phyloP scores from a whole-genome alignment of 2,888 invertebrate species.

The Tetragnatha montana region DNA sequence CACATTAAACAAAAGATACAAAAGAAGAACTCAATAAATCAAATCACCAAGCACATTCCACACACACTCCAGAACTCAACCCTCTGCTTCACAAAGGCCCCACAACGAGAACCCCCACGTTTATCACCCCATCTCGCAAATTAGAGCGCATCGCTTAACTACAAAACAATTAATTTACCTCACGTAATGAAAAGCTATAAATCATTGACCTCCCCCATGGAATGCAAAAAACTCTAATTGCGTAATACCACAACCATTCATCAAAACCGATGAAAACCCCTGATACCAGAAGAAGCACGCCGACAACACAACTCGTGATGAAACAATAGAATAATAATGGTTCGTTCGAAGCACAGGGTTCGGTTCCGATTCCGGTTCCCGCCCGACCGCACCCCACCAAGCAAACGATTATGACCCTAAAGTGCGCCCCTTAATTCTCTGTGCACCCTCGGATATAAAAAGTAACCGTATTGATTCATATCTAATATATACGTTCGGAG shows the following conservation, averaged over 20 bases:
- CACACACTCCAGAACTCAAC: not conserved
- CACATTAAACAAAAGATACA: not conserved
- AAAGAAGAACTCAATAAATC: not conserved
- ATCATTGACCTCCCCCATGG: not conserved
- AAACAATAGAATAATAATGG: slow-evolving; percentile 66
- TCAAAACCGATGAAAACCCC: not conserved
- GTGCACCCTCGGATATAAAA: not conserved
- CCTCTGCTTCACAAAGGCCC: not conserved
- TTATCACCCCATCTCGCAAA: not conserved
- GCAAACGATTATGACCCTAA: slow-evolving; percentile 5
- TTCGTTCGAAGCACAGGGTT: slow-evolving; percentile 26
- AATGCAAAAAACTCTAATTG: not conserved
- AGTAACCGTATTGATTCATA: not conserved
- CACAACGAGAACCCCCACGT: not conserved
- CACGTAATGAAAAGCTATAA: not conserved
- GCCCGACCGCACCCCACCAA: slow-evolving; percentile 24
- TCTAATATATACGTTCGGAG: not conserved
- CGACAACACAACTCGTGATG: slow-evolving; percentile 37
- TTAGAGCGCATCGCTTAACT: not conserved
- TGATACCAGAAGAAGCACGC: slow-evolving; percentile 25
- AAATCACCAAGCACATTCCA: not conserved
- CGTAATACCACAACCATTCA: slow-evolving; percentile 28
- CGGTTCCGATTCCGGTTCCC: slow-evolving; percentile 25
- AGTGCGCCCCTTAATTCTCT: slow-evolving; percentile 18
- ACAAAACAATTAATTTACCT: not conserved